Evolutionary conservation across 1,140 invertebrate genomes (phyloP), one percentile per base, ranked within the genome.

Genomic region (Gonioctena quinquepunctata): DNA sequence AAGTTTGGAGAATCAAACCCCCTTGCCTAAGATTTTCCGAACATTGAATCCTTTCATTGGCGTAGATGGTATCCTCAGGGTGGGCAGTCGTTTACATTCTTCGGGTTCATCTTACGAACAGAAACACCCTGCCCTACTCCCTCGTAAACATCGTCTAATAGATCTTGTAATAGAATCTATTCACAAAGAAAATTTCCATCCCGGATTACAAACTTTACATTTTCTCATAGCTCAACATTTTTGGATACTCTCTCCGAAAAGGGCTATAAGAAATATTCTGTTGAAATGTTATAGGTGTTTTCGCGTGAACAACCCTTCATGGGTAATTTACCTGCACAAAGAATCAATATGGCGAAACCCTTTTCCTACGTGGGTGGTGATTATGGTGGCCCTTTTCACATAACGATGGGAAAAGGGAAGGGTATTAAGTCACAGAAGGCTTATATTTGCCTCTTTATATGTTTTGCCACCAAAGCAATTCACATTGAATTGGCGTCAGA

Each of bases 101-200:
- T 28, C 27, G 8, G 27, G 27, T 28, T 8, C 8, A 3, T 3
- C 8, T 22, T 69, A 23, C 42, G 67, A 69, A 7, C 16, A 61
- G 18, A 62, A 69, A 69, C 59, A 62, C 19, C 67, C 67, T 7
- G 7, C 60, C 8, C 11, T 69, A 13, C 27, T 69, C 6, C 57
- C 67, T 16, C 4, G 16, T 16, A 48, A 26, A 69, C 22, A 23
- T 25, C 60, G 59, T 62, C 23, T 69, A 5, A 50, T 23, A 19
- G 52, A 67, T 16, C 26, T 67, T 3, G 16, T 67, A 21, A 59
- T 67, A n/a, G 52, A 67, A 19, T 4, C 7, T 57, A 18, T 23
- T 19, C 66, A 60, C 59, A 33, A 48, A 13, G 8, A 49, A 28
- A 18, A 63, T 25, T 69, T 61, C 18, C 67, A 69, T 62, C 6